These are phyloP conservation scores for Chromoteleia sp. DNA, from an alignment of 2,888 invertebrate genomes.

Conservation along the genomic window DNA sequence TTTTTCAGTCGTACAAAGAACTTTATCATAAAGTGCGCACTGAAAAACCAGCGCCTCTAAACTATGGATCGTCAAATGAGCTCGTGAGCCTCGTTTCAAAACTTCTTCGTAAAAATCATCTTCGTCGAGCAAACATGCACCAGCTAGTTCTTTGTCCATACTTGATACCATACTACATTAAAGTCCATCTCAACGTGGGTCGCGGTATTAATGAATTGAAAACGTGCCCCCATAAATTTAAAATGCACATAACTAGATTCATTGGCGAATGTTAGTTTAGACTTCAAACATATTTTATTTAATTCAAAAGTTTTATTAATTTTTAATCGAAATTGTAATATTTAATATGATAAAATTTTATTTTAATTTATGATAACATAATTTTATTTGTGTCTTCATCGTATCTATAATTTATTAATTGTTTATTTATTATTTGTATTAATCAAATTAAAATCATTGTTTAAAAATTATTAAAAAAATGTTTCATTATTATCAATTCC, in stretches of 20 bases:
- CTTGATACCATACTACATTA: constrained; percentile 74
- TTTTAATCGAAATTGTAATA: not conserved
- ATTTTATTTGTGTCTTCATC: not conserved
- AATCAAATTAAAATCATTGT: too few relatives aligned
- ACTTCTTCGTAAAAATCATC: constrained; percentile 76
- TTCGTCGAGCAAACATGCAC: constrained; percentile 76
- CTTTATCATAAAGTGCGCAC: constrained; percentile 72
- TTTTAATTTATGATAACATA: too few relatives aligned
- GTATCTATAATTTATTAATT: not conserved
- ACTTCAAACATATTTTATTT: not conserved
- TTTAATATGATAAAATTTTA: not conserved
- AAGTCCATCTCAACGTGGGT: constrained; percentile 78
- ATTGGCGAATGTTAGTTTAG: not conserved
- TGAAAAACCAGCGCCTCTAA: constrained; percentile 71
- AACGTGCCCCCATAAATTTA: constrained; percentile 47
- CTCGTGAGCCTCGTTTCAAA: constrained; percentile 77
- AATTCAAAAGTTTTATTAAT: not conserved
- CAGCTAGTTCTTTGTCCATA: constrained; percentile 78
- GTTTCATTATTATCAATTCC: too few relatives aligned
- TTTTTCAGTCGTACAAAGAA: constrained; percentile 69
- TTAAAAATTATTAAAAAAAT: too few relatives aligned
- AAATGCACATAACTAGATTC: constrained; percentile 66
- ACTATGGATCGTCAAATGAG: constrained; percentile 61
- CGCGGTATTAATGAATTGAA: constrained; percentile 66
- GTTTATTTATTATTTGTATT: too few relatives aligned